A percentile compares a stretch with the other conserved stretches of the same genome.
Conservation (phyloP, 2,113 vertebrate genomes). For the Psammodynastes pulverulentus region DNA sequence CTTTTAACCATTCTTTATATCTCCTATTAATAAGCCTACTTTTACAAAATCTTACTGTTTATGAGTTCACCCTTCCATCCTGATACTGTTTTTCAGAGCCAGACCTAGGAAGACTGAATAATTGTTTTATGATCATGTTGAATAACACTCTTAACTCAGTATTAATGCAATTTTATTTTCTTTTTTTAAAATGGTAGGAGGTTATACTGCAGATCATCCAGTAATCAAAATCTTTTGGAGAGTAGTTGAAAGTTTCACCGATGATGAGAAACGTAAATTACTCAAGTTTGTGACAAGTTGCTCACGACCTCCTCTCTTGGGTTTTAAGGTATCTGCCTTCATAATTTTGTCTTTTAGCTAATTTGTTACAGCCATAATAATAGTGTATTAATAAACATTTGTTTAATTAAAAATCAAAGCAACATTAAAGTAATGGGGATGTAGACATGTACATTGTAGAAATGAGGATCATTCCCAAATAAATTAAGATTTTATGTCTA, state of each 20-base stretch:
- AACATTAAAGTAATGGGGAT: background rate
- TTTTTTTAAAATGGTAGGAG: constrained; percentile 72
- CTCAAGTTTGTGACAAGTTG: constrained; percentile 97
- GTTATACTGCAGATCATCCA: constrained; percentile 90
- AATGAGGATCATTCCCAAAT: background rate
- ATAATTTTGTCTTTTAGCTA: background rate
- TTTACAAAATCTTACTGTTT: background rate
- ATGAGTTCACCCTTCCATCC: background rate
- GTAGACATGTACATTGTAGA: fast-evolving
- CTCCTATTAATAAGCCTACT: background rate
- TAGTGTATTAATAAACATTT: background rate
- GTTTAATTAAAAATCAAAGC: background rate
- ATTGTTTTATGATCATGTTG: background rate
- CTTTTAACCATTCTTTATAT: background rate
- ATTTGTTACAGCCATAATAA: background rate
- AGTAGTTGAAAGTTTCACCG: constrained; percentile 95
- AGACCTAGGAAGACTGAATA: background rate
- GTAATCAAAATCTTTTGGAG: constrained; percentile 97
- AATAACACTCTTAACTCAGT: background rate
- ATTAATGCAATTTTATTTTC: background rate
- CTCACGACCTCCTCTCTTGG: constrained; percentile 92
- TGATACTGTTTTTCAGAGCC: background rate
- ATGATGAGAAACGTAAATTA: constrained; percentile 94
- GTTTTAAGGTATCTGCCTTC: constrained; percentile 85
- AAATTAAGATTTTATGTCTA: background rate